Evolutionary conservation across 2,888 invertebrate genomes (phyloP).

Genomic region (Rhynchonema sp.): DNA sequence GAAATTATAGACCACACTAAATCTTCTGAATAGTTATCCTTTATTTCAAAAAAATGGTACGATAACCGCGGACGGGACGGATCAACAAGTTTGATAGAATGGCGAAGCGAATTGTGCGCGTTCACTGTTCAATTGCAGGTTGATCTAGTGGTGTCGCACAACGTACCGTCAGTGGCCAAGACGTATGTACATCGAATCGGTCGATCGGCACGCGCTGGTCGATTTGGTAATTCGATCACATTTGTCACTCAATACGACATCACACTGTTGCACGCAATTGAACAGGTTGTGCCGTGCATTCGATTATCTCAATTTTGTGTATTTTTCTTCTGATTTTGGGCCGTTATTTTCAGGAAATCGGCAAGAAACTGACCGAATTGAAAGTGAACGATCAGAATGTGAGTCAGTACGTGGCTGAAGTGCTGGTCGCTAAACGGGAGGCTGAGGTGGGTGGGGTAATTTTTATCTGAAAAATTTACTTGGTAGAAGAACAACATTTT

Average conservation of each 20-base stretch:
- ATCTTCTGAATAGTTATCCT: no score
- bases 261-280: conserved; percentile 60
- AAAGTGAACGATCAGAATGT: conserved; percentile 49
- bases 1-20: no score
- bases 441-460: conserved; percentile 62
- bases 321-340: no score
- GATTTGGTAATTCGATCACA: conserved; percentile 67
- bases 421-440: conserved; percentile 73
- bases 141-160: conserved; percentile 80
- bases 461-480: no score
- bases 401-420: conserved; percentile 70
- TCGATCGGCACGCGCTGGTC: conserved; percentile 59
- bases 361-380: conserved; percentile 23
- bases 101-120: no score
- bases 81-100: no score
- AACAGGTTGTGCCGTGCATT: no score
- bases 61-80: no score
- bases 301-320: no score
- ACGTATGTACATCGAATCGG: conserved; percentile 95
- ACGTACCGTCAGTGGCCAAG: conserved; percentile 67
- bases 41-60: no score
- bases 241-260: conserved; percentile 80
- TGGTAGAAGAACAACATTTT: no score
- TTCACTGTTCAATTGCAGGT: conserved; percentile 38
- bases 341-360: no score